These are phyloP conservation scores for Struthio camelus DNA, from an alignment of 2,113 vertebrate species.

Conservation along the genomic window DNA sequence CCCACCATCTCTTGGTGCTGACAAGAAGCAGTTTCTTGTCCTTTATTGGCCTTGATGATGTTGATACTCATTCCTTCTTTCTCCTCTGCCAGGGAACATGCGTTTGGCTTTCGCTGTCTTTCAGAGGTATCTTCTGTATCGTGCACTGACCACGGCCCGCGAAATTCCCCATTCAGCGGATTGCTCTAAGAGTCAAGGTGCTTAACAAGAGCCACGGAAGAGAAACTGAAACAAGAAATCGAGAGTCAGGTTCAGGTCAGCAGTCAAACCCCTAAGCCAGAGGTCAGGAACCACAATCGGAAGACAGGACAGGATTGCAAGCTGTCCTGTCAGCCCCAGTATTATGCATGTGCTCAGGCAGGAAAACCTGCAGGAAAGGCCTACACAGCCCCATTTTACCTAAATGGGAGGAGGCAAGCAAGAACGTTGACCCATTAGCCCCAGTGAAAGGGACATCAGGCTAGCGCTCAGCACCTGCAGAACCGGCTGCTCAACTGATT, in stretches of 20 bases:
- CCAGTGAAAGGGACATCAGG: background rate
- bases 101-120: background rate
- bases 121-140: background rate
- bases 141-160: background rate
- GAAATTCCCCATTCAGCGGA: background rate
- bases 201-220: accelerated
- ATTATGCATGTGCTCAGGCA: background rate
- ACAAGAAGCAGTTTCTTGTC: background rate
- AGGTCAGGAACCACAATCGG: background rate
- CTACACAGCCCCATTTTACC: background rate
- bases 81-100: background rate
- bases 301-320: background rate
- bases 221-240: background rate
- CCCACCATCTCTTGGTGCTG: background rate
- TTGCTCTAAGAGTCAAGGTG: background rate
- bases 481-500: background rate
- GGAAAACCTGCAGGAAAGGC: background rate
- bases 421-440: background rate
- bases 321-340: background rate
- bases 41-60: background rate
- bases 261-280: background rate
- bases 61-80: background rate
- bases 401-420: background rate
- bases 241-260: background rate
- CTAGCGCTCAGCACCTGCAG: background rate